phyloP scores from a whole-genome alignment of 2,113 vertebrate species.

The Ptyas mucosa region DNA sequence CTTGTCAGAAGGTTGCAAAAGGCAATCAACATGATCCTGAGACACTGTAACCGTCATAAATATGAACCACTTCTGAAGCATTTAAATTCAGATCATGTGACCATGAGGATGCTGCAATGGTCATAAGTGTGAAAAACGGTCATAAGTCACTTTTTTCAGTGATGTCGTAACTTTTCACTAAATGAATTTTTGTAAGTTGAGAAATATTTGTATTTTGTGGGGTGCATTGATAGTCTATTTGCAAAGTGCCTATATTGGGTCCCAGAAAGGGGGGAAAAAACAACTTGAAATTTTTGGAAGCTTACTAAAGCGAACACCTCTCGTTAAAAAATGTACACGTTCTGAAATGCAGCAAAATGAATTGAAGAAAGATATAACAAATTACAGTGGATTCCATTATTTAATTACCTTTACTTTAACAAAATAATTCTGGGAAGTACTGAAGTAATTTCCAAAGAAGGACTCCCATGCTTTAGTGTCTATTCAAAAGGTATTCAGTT shows the following conservation, averaged over 20 bases:
- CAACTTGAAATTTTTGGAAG: neutral
- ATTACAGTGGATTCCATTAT: neutral
- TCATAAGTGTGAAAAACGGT: neutral
- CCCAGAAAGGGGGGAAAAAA: neutral
- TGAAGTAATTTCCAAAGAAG: neutral
- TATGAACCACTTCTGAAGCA: neutral
- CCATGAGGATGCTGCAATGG: neutral
- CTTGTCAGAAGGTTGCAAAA: neutral
- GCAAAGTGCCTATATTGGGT: neutral
- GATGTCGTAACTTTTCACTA: neutral
- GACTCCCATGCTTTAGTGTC: neutral
- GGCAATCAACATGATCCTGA: neutral
- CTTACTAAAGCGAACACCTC: neutral
- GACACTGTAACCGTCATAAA: neutral
- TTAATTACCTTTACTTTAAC: neutral
- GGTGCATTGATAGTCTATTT: neutral
- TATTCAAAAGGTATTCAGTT: neutral
- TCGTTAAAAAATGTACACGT: neutral
- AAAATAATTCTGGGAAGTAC: neutral
- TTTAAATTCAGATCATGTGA: neutral
- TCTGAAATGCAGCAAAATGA: neutral
- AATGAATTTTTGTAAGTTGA: neutral
- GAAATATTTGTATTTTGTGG: neutral
- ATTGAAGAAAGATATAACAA: neutral
- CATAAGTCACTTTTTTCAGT: neutral